phyloP scores from a whole-genome alignment of 2,113 vertebrate genomes.

The Crotalus viridis region DNA sequence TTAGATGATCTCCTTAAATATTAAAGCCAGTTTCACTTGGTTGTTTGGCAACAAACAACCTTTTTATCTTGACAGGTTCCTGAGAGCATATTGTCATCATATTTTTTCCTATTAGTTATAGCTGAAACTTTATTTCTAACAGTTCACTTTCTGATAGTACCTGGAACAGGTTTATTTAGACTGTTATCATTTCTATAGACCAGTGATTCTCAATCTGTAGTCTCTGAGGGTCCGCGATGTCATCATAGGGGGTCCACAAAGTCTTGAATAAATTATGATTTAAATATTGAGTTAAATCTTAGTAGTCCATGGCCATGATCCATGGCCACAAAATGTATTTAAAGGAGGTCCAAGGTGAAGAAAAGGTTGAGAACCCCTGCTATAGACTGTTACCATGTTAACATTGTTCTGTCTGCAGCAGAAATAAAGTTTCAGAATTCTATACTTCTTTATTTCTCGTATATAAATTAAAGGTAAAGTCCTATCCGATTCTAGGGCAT shows the following conservation, averaged over 20 bases:
- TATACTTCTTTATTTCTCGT: background rate
- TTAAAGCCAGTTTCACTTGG: background rate
- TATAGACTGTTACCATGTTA: background rate
- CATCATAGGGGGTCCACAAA: background rate
- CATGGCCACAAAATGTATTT: background rate
- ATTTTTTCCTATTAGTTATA: slow-evolving; percentile 23
- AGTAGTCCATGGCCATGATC: background rate
- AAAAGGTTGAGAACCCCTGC: background rate
- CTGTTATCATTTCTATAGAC: background rate
- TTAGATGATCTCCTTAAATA: background rate
- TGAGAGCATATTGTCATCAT: slow-evolving; percentile 17
- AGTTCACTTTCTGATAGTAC: background rate
- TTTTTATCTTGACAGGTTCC: slow-evolving; percentile 15
- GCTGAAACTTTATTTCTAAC: slow-evolving; percentile 9
- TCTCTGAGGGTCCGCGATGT: background rate
- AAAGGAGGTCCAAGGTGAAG: background rate
- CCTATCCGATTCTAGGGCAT: too few species aligned
- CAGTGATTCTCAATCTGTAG: background rate
- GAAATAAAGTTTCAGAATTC: background rate
- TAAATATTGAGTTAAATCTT: background rate
- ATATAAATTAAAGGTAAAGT: background rate
- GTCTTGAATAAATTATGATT: background rate
- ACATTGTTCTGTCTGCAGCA: background rate
- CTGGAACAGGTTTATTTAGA: background rate
- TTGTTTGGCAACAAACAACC: slow-evolving; percentile 29